Evolutionary conservation across 2,113 vertebrate genomes (phyloP).

Genomic region (Campylomormyrus numenius): DNA sequence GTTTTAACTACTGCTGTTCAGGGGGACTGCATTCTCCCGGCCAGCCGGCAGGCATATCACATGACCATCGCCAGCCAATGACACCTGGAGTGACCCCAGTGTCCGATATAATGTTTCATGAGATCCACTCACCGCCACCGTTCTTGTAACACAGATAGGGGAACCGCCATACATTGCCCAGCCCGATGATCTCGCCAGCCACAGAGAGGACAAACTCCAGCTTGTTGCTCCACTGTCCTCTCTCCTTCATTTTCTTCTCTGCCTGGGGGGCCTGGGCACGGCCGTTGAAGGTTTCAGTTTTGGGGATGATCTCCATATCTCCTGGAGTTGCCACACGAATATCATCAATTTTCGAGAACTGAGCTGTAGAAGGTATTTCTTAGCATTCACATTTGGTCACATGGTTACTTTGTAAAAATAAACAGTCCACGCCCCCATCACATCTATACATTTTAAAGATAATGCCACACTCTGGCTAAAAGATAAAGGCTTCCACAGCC

Average conservation of each 20-base stretch:
- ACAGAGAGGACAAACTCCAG: constrained; percentile 85
- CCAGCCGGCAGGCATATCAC: background rate
- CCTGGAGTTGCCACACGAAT: constrained; percentile 19
- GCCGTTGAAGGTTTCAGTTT: constrained; percentile 49
- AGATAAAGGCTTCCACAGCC: constrained; percentile 5
- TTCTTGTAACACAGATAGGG: constrained; percentile 98
- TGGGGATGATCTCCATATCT: constrained; percentile 41
- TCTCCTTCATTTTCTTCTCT: constrained; percentile 62
- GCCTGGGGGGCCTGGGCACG: constrained; percentile 47
- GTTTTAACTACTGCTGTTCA: background rate
- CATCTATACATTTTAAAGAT: background rate
- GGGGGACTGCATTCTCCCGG: background rate
- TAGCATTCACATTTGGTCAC: background rate
- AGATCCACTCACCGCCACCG: constrained; percentile 74
- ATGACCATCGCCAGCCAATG: background rate
- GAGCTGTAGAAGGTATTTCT: constrained; percentile 23
- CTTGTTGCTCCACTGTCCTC: constrained; percentile 91
- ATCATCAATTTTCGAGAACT: background rate
- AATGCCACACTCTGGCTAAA: background rate
- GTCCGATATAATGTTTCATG: background rate
- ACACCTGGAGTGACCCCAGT: background rate
- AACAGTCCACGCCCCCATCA: background rate
- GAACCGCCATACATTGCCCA: constrained; percentile 95
- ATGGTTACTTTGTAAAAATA: background rate
- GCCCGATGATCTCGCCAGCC: constrained; percentile 86